Evolutionary conservation across 2,113 vertebrate genomes (phyloP).

Genomic region (human (Homo sapiens)): DNA sequence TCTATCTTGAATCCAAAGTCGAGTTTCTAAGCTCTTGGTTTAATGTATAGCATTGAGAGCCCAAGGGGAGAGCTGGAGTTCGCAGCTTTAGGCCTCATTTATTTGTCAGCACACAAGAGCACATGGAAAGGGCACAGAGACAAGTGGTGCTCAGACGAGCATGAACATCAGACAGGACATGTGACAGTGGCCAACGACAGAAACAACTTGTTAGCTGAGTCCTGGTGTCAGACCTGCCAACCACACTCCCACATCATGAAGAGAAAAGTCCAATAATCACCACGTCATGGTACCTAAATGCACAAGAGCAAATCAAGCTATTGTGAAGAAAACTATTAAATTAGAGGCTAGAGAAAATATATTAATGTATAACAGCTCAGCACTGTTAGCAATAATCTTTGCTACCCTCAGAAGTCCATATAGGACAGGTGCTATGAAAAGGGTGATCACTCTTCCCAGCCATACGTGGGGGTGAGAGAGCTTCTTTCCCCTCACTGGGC

Average conservation of each 20-base stretch:
- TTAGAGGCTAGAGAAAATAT: not conserved
- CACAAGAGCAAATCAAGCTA: not conserved
- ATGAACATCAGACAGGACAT: not conserved
- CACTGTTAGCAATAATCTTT: not conserved
- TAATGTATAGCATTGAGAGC: constrained; percentile 7
- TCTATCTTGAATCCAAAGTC: not conserved
- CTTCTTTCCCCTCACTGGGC: not conserved
- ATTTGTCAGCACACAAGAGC: not conserved
- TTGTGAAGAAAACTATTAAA: not conserved
- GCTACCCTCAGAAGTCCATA: not conserved
- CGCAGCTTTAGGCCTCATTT: not conserved
- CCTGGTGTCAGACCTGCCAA: not conserved
- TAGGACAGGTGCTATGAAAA: not conserved
- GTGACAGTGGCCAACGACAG: not conserved
- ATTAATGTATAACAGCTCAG: not conserved
- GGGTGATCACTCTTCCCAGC: not conserved
- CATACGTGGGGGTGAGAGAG: not conserved
- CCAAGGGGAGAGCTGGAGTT: constrained; percentile 43
- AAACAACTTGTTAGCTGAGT: not conserved
- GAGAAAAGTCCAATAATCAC: not conserved
- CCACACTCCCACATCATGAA: not conserved
- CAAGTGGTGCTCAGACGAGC: not conserved
- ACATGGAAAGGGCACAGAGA: not conserved
- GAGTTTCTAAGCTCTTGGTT: not conserved
- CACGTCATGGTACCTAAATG: not conserved